Conservation (phyloP, 2,113 vertebrate genomes). For the Lepus europaeus region DNA sequence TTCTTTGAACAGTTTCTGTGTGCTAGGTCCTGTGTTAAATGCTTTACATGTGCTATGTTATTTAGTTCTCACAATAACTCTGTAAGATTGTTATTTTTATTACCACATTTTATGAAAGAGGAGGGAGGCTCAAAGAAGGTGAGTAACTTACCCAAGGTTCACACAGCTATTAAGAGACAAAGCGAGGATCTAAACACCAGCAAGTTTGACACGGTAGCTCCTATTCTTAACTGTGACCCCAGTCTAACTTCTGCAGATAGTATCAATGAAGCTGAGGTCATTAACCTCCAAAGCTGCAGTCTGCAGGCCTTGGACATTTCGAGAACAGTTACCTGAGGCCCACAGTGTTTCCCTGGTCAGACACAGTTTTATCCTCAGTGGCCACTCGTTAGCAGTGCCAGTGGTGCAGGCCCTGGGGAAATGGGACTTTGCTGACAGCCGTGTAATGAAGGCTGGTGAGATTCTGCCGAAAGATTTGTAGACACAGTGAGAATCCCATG, state of each 20-base stretch:
- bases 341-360: neutral
- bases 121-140: neutral
- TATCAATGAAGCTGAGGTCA: neutral
- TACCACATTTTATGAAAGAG: constrained; percentile 22
- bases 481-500: neutral
- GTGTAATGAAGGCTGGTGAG: neutral
- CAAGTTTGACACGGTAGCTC: neutral
- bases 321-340: neutral
- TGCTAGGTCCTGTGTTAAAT: neutral
- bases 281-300: neutral
- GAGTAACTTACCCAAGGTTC: neutral
- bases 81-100: neutral
- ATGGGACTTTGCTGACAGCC: neutral
- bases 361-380: neutral
- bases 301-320: neutral
- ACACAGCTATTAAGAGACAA: neutral
- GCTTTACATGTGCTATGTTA: neutral
- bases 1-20: neutral
- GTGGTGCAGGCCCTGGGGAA: neutral
- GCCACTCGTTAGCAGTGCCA: neutral
- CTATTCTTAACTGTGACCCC: neutral
- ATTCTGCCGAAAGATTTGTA: neutral
- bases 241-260: neutral
- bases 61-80: neutral
- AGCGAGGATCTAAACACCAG: neutral